These are phyloP conservation scores for Laodelphax striatellus DNA, from an alignment of 1,140 invertebrate genomes.

Conservation along the genomic window DNA sequence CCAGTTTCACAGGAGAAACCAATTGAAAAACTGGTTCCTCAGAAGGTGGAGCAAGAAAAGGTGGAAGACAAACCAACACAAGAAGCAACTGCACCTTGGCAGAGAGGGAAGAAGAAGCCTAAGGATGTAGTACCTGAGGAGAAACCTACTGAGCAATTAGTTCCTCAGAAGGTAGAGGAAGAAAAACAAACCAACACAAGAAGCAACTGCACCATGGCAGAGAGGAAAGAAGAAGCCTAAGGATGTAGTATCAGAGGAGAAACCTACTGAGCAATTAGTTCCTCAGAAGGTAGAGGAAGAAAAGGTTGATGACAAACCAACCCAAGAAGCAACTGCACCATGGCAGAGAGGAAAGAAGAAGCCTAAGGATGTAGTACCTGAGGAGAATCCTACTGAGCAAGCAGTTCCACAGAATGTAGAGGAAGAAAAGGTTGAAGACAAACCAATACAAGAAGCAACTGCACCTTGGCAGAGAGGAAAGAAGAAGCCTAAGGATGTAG, in stretches of 20 bases:
- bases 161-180: slow-evolving; percentile 8
- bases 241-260: neutral
- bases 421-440: slow-evolving; percentile 14
- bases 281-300: slow-evolving; percentile 15
- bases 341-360: slow-evolving; percentile 14
- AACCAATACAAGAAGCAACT: slow-evolving; percentile 13
- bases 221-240: slow-evolving; percentile 5
- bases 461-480: slow-evolving; percentile 12
- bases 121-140: slow-evolving; percentile 15
- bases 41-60: slow-evolving; percentile 10
- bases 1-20: too few relatives aligned
- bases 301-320: slow-evolving; percentile 6
- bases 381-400: slow-evolving; percentile 19
- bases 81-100: slow-evolving; percentile 18
- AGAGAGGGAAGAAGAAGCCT: too few relatives aligned
- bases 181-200: slow-evolving; percentile 17
- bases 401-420: slow-evolving; percentile 10
- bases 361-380: neutral
- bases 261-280: slow-evolving; percentile 1
- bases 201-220: slow-evolving; percentile 10
- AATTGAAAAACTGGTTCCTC: too few relatives aligned
- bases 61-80: slow-evolving; percentile 7
- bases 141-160: slow-evolving; percentile 7
- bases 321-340: slow-evolving; percentile 1
- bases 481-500: too few relatives aligned